Percentiles rank a stretch among this genome's conserved stretches.
Conservation (phyloP, 1,140 invertebrate genomes). For the Brachionus paranguensis region DNA sequence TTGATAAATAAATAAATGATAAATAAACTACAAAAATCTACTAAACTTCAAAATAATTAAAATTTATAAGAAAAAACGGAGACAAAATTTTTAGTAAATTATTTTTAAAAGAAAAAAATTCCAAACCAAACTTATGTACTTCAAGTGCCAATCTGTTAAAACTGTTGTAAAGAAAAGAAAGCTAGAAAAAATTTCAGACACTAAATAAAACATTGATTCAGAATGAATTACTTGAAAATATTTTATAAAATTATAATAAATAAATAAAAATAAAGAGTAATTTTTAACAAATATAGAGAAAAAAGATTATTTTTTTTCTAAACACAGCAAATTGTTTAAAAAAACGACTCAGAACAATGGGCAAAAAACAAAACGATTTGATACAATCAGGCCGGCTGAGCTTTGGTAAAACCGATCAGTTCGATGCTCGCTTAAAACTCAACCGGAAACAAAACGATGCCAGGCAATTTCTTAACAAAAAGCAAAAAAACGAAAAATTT, state of each 20-base stretch:
- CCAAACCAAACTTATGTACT: too few relatives aligned
- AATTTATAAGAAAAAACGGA: too few relatives aligned
- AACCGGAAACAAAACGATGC: not conserved
- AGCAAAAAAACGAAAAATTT: not conserved
- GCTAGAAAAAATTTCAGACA: too few relatives aligned
- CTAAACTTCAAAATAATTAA: too few relatives aligned
- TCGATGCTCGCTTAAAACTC: constrained; percentile 30
- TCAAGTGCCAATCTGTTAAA: too few relatives aligned
- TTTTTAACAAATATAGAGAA: not conserved
- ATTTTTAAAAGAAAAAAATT: too few relatives aligned
- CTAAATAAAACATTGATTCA: too few relatives aligned
- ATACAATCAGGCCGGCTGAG: constrained; percentile 9
- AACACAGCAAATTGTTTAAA: not conserved
- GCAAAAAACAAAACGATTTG: not conserved
- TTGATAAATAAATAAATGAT: too few relatives aligned
- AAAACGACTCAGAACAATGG: not conserved
- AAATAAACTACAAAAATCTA: too few relatives aligned
- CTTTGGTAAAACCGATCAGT: not conserved
- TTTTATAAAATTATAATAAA: not conserved
- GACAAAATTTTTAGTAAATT: too few relatives aligned
- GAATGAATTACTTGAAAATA: not conserved
- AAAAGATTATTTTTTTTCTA: not conserved
- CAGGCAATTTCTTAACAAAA: not conserved
- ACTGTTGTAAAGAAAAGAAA: too few relatives aligned
- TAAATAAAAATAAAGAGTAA: not conserved